Evolutionary conservation across 2,888 invertebrate species (phyloP), one percentile per base, ranked within the genome.

Genomic region (Drosophila hawaiiensis): DNA sequence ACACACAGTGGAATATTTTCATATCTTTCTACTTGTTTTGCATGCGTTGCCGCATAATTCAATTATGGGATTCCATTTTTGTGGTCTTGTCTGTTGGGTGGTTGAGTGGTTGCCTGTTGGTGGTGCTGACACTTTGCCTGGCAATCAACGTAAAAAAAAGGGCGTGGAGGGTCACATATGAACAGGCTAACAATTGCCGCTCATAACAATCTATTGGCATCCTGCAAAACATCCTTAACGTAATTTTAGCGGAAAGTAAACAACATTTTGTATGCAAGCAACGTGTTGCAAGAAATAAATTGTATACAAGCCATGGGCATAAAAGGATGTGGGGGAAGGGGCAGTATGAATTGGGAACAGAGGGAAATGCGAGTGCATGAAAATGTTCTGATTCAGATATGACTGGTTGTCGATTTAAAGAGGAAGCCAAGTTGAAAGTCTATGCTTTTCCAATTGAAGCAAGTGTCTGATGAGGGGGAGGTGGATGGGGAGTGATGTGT

Each of bases 201-300:
- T 68, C 72, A 78, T 81, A 87, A 89, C 88, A 89, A 89, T 89
- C 84, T 85, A 87, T 85, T 87, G 88, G 84, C 84, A 88, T 87
- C 87, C 89, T 85, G 83, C 69, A 89, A 88, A 89, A 85, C 89
- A 88, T 85, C 90, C 90, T 87, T 89, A 91, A 91, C 91, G 91
- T 91, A 90, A 91, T 91, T 91, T 91, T 78, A 83, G 89, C 91
- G 89, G 85, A 83, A 82, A 80, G 89, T 89, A 88, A 88, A 89
- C 90, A 88, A 85, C 73, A 88, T 88, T 88, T 78, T 75, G 90
- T 85, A 89, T 89, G 90, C 87, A 88, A 60, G 72, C 76, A 76
- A 71, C 90, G 90, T 89, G 70, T 78, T 69, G 61, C 35, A 70
- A 69, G 72, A 76, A 63, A 56, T 47, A 73, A 58, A 55, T 16